These are phyloP conservation scores for Ceuthmochares aereus DNA, from an alignment of 2,113 vertebrate species.

Conservation along the genomic window DNA sequence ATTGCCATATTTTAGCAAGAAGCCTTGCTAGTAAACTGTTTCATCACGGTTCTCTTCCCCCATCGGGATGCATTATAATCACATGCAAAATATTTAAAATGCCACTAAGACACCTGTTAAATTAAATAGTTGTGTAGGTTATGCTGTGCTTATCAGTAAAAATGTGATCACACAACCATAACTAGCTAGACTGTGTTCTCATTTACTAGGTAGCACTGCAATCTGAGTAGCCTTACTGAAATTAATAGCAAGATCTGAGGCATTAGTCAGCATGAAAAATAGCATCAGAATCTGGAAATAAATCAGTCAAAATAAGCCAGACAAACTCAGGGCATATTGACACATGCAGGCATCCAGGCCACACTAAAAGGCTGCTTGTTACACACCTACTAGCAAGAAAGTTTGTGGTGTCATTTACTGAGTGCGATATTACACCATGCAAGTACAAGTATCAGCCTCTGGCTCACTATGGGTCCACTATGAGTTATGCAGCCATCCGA, in stretches of 20 bases:
- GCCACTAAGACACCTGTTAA: not conserved
- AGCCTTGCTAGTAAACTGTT: not conserved
- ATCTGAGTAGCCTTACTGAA: not conserved
- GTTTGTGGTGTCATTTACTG: not conserved
- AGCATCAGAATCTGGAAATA: not conserved
- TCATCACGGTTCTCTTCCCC: not conserved
- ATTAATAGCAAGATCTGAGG: not conserved
- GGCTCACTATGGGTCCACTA: not conserved
- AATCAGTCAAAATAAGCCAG: not conserved
- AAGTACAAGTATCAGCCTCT: not conserved
- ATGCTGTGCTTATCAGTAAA: not conserved
- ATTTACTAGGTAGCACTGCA: not conserved
- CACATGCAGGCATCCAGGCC: not conserved
- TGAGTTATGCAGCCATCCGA: rapidly evolving
- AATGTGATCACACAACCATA: not conserved
- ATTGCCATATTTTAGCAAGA: not conserved
- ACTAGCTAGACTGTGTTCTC: not conserved
- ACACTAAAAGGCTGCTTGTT: not conserved
- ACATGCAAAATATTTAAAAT: slow-evolving; percentile 15
- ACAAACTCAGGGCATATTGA: not conserved
- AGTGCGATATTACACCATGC: not conserved
- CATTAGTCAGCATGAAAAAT: not conserved
- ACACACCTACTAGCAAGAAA: not conserved
- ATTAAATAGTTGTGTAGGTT: not conserved
- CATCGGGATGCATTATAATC: not conserved